Evolutionary conservation across 2,113 vertebrate genomes (phyloP).

Genomic region (Pelecanoides urinatrix): DNA sequence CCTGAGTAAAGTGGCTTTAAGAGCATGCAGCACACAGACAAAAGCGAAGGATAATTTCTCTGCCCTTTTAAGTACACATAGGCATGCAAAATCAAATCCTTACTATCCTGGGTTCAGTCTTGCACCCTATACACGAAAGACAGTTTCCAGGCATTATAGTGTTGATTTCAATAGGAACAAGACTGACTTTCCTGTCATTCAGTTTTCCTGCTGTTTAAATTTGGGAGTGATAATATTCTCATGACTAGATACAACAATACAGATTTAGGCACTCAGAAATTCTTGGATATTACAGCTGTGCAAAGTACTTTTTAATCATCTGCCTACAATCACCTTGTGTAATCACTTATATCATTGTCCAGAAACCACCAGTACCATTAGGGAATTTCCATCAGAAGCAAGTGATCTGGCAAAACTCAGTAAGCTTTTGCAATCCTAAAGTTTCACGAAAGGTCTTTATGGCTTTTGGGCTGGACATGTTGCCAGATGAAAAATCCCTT

Average conservation of each 20-base stretch:
- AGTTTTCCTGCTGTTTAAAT: background rate
- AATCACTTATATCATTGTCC: background rate
- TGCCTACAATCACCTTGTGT: background rate
- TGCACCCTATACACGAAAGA: background rate
- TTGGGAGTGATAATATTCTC: background rate
- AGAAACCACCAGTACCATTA: background rate
- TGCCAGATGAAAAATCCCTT: background rate
- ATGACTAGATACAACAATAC: background rate
- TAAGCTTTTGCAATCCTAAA: background rate
- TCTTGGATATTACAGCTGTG: background rate
- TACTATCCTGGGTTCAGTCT: background rate
- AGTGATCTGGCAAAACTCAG: background rate
- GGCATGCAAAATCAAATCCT: background rate
- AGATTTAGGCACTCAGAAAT: background rate
- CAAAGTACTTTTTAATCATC: background rate
- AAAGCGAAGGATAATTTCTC: background rate
- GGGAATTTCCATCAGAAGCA: background rate
- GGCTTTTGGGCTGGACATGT: background rate
- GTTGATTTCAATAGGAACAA: background rate
- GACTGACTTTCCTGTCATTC: background rate
- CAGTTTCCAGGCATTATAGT: background rate
- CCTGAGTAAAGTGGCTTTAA: background rate
- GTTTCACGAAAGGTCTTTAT: constrained; percentile 16
- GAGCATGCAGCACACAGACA: background rate
- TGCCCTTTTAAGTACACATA: background rate